Conservation (phyloP, 1,140 invertebrate species). For the Megalopta genalis region DNA sequence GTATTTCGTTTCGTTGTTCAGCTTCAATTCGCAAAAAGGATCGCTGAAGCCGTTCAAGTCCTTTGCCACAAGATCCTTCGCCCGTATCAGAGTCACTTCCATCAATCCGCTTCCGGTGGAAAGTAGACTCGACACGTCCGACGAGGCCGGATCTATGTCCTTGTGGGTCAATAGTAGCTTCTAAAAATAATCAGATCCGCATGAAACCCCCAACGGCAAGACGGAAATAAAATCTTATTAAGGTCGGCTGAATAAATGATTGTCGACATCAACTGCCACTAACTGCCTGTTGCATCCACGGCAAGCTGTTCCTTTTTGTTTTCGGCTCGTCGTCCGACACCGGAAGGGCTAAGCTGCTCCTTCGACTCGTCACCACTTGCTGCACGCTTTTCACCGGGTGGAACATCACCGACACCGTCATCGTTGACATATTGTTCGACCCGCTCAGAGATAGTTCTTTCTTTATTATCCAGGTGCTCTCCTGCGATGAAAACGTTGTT, state of each 20-base stretch:
- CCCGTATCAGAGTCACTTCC: conserved; percentile 76
- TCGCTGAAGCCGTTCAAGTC: conserved; percentile 81
- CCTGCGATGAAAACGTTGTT: conserved; percentile 45
- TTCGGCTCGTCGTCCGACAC: conserved; percentile 65
- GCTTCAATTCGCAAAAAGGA: conserved; percentile 81
- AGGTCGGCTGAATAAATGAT: neutral
- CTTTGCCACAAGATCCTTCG: conserved; percentile 76
- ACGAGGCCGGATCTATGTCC: conserved; percentile 69
- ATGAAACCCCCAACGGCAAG: neutral
- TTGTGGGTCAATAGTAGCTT: conserved; percentile 73
- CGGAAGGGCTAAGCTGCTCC: conserved; percentile 63
- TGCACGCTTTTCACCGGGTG: conserved; percentile 77
- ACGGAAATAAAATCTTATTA: neutral
- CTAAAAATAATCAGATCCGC: conserved; percentile 53
- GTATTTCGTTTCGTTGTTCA: conserved; percentile 81
- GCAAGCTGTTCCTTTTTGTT: conserved; percentile 73
- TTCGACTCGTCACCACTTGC: conserved; percentile 58
- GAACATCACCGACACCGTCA: conserved; percentile 81
- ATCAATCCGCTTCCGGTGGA: conserved; percentile 76
- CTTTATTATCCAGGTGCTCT: conserved; percentile 67
- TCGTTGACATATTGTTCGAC: conserved; percentile 72
- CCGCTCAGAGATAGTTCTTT: conserved; percentile 70
- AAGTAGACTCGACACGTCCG: conserved; percentile 75
- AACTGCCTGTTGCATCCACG: conserved; percentile 78
- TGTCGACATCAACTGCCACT: conserved; percentile 42